Evolutionary conservation across 2,888 invertebrate species (phyloP).

Genomic region (Diarsia brunnea): DNA sequence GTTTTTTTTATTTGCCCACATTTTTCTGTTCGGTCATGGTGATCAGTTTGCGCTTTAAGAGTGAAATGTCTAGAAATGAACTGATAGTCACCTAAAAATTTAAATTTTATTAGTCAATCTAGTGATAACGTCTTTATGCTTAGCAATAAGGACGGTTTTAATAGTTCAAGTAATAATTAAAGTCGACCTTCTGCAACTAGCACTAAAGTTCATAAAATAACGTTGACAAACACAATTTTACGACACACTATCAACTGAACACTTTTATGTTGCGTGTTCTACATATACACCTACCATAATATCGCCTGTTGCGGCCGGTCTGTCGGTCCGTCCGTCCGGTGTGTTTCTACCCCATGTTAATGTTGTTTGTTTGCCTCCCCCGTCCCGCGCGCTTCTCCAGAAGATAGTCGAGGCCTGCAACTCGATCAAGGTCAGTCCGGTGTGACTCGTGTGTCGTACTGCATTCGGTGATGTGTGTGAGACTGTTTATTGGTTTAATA

Average conservation of each 20-base stretch:
- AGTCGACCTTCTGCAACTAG: not conserved
- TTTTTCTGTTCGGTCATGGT: not conserved
- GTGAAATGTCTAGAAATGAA: not conserved
- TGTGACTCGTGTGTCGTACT: conserved; percentile 70
- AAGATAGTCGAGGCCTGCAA: conserved; percentile 98
- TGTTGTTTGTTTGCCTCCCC: conserved; percentile 85
- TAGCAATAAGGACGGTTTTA: not conserved
- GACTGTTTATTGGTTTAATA: conserved; percentile 68
- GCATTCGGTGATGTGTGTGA: conserved; percentile 68
- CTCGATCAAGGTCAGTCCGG: conserved; percentile 95
- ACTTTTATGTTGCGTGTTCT: conserved; percentile 64
- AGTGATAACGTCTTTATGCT: not conserved
- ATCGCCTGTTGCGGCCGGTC: conserved; percentile 39
- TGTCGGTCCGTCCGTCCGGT: conserved; percentile 39
- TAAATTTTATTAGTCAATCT: not conserved
- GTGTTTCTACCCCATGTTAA: conserved; percentile 75
- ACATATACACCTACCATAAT: conserved; percentile 8
- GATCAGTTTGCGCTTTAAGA: not conserved
- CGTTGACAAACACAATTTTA: conserved; percentile 22
- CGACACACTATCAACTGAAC: conserved; percentile 45
- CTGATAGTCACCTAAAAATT: not conserved
- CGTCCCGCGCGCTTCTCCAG: conserved; percentile 91
- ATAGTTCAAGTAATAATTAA: not conserved
- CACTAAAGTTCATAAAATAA: conserved; percentile 42
- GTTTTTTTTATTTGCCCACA: not conserved